Base-by-base conservation (phyloP, 1,140 invertebrate genomes). In the Cotesia glomerata region DNA sequence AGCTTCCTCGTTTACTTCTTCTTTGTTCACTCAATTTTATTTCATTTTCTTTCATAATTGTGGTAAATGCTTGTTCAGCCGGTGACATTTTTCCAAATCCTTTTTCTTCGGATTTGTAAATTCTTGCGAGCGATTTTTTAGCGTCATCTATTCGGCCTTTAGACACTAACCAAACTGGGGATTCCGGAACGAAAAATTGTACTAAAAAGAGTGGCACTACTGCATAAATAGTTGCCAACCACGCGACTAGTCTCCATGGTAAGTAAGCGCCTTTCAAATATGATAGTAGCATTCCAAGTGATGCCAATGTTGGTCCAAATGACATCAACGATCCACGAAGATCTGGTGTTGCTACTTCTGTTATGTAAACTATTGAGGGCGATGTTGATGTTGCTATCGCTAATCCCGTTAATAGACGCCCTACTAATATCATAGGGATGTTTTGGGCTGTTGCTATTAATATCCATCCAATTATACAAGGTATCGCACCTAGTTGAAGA, bases 181-280 rank as follows among this genome's bases (percentile, higher is more conserved):
- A 93, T 85, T 94, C 93, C 0, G 92, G 92, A 11, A 93, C 85
- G 66, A 89, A 88, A 4, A 91, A 66, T 79, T 89, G 85, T 13
- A 90, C 82, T 1, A 92, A 56, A 9, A 90, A 72, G 3, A 89
- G 80, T 0, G 92, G 84, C 1, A 90, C 72, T 1, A 91, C 76
- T 26, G 90, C 85, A 26, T 91, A 87, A 16, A 87, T 85, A 56
- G 90, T 89, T 39, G 80, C 79, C 3, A 87, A 76, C 89, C 89
- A 91, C 2, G 91, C 89, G 0, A 90, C 85, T 7, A 85, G 78
- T 11, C 89, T 79, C 92, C 92, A 93, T 0, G 80, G 76, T n/a
- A 92, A 66, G 35, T 86, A 86, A 32, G 89, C 85, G 4, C 92
- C 92, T 54, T 90, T 84, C 0, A 89, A 65, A 76, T 92, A 93